phyloP scores from a whole-genome alignment of 2,113 vertebrate species.

The Astur gentilis region DNA sequence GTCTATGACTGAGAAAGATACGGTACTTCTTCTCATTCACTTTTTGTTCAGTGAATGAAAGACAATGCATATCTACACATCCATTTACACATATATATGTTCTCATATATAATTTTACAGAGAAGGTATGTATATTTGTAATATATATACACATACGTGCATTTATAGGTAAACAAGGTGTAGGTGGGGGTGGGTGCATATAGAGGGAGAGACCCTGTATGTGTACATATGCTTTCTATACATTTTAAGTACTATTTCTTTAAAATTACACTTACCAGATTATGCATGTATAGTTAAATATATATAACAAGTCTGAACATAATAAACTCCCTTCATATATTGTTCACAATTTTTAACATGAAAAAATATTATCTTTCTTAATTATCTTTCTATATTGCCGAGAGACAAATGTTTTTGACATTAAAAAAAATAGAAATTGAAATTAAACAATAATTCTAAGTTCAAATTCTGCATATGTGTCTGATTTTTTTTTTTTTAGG shows the following conservation, averaged over 20 bases:
- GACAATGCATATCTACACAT: background rate
- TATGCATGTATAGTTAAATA: background rate
- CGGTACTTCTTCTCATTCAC: background rate
- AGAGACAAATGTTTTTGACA: background rate
- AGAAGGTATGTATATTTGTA: background rate
- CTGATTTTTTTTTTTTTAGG: background rate
- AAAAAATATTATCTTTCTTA: background rate
- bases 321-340: background rate
- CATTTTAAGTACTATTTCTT: background rate
- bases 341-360: background rate
- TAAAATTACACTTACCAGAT: background rate
- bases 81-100: fast-evolving
- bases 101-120: background rate
- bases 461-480: background rate
- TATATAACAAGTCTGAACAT: background rate
- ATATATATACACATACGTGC: background rate
- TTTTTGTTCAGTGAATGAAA: background rate
- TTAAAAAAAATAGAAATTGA: background rate
- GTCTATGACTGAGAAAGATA: background rate
- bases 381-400: background rate
- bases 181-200: background rate
- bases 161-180: background rate
- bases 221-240: background rate
- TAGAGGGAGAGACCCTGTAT: background rate
- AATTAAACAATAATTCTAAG: background rate